These are phyloP conservation scores for Hybognathus amarus DNA, from an alignment of 2,797 vertebrate species.

Conservation along the genomic window DNA sequence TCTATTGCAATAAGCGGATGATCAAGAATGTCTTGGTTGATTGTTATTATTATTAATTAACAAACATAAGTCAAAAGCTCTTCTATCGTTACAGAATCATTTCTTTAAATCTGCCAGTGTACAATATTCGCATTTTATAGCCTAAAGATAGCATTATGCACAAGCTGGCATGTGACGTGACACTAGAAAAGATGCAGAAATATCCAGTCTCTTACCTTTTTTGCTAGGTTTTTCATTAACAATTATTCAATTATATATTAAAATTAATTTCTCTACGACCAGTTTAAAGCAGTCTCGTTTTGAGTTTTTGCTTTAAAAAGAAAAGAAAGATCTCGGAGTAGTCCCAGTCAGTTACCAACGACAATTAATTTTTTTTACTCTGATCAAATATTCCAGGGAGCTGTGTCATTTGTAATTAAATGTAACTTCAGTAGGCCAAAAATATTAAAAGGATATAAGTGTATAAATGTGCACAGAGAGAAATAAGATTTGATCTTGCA, in stretches of 20 bases:
- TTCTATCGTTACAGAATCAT: neutral
- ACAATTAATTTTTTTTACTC: neutral
- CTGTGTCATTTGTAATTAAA: neutral
- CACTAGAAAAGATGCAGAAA: neutral
- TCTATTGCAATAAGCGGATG: neutral
- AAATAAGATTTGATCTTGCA: neutral
- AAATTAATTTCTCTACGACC: neutral
- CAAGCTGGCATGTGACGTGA: neutral
- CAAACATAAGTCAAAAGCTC: neutral
- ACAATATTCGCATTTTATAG: neutral
- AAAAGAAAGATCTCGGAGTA: neutral
- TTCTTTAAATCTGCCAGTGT: neutral
- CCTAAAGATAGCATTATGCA: neutral
- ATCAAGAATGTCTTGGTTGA: too few relatives aligned
- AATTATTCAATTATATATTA: neutral
- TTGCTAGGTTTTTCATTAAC: neutral
- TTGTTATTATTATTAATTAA: too few relatives aligned
- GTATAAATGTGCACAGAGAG: neutral
- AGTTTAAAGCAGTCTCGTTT: neutral
- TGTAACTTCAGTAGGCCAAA: too few relatives aligned
- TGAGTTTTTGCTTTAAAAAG: neutral
- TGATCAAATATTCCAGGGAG: neutral
- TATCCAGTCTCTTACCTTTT: neutral
- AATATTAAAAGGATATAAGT: neutral
- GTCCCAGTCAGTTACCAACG: neutral